Evolutionary conservation across 2,113 vertebrate species (phyloP), one percentile per base, ranked within the genome.

Genomic region (Grantiella picta): DNA sequence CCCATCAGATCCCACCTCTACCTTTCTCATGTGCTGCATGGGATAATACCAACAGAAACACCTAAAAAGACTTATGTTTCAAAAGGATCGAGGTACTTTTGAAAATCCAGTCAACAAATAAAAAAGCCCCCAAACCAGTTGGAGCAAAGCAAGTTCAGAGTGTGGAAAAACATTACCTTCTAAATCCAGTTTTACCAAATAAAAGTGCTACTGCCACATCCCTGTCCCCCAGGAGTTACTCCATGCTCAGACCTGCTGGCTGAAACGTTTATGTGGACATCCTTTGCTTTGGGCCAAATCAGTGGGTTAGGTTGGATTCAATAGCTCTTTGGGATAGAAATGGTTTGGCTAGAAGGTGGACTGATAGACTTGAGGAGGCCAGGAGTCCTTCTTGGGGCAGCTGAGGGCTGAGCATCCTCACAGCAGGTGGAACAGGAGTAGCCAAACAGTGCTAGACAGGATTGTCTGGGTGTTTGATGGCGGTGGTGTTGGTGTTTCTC

Each of bases 331-430:
- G 44, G 42, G 28, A 61, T 3, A 31, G 70, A 69, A 65, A 60
- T 4, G 13, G 21, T 56, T 29, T 38, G 63, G 23, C 15, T 28
- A 24, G 25, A 5, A 45, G 19, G 8, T 0, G 1, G 19, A 49
- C 19, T 25, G 65, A 50, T 25, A 64, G 50, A 45, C 3, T 7
- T 24, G 23, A 21, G 45, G 17, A 69, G 15, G 13, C 12, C 3
- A 5, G 5, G 40, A 57, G 31, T 18, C 21, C 40, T 59, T 22
- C 25, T 5, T 3, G 11, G 33, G 27, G 36, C 6, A 9, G 64
- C 28, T 0, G 13, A 0, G 0, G 42, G 17, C n/a, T 31, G 27
- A 79, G 29, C 42, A 45, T 7, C 16, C 56, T 61, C 60, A 12
- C 6, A 42, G 59, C 33, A 52, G 33, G 11, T 33, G 11, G 45